phyloP scores from a whole-genome alignment of 2,113 vertebrate species.

The Sterna hirundo region DNA sequence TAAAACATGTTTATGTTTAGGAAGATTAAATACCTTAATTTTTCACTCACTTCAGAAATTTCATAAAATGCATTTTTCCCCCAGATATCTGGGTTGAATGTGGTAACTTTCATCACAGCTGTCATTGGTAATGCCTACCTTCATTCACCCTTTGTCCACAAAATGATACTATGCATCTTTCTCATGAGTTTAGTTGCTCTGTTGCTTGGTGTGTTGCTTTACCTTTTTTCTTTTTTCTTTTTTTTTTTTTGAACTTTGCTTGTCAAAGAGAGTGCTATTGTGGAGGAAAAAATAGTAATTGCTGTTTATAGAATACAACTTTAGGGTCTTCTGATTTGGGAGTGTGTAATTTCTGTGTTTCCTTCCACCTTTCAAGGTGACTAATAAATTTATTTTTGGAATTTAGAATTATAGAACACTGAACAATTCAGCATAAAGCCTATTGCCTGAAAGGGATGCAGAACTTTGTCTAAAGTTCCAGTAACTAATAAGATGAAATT shows the following conservation, averaged over 20 bases:
- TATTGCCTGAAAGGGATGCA: neutral
- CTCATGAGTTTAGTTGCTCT: neutral
- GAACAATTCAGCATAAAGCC: neutral
- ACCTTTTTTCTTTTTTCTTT: neutral
- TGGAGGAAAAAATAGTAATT: neutral
- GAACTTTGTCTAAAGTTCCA: neutral
- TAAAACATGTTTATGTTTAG: neutral
- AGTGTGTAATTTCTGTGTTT: neutral
- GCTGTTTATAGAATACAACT: neutral
- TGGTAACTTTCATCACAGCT: neutral
- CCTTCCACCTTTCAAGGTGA: neutral
- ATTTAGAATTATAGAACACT: neutral
- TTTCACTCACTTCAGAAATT: neutral
- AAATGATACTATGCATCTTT: neutral
- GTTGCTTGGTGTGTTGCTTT: neutral
- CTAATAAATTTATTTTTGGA: neutral
- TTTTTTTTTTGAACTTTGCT: neutral
- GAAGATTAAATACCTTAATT: neutral
- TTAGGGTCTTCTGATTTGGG: neutral
- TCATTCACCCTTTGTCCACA: neutral
- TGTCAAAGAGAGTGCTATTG: neutral
- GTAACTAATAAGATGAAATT: neutral
- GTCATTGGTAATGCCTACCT: neutral
- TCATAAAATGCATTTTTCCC: neutral
- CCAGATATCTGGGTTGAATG: neutral